Conservation (phyloP, 2,113 vertebrate genomes). For the Cololabis saira region DNA sequence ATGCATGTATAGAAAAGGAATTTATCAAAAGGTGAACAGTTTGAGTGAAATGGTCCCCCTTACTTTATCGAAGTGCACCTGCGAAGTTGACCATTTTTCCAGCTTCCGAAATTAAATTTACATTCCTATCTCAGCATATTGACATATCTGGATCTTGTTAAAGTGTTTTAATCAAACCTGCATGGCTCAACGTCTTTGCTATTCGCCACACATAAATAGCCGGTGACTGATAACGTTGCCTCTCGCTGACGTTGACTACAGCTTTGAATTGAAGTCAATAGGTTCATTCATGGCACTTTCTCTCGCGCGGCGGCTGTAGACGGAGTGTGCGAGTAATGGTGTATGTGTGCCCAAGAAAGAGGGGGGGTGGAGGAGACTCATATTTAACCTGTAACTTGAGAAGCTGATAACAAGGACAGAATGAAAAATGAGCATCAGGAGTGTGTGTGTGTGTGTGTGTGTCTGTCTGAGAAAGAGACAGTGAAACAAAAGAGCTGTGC, state of each 20-base stretch:
- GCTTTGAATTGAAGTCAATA: constrained; percentile 52
- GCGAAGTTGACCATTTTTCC: background rate
- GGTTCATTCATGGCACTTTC: constrained; percentile 56
- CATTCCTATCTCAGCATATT: background rate
- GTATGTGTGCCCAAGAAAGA: background rate
- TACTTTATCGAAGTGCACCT: background rate
- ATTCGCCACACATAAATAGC: background rate
- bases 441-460: constrained; percentile 21
- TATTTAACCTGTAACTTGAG: constrained; percentile 83
- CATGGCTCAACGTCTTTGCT: background rate
- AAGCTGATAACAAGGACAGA: constrained; percentile 78
- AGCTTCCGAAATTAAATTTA: background rate
- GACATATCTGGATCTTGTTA: background rate
- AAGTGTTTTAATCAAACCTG: background rate
- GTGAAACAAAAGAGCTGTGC: constrained; percentile 42
- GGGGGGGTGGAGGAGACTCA: constrained; percentile 52
- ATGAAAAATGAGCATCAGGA: constrained; percentile 50
- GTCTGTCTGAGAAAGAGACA: constrained; percentile 20
- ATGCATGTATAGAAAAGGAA: no score
- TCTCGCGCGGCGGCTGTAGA: constrained; percentile 29
- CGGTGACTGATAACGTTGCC: constrained; percentile 28
- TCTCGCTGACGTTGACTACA: constrained; percentile 26
- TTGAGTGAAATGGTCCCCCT: background rate
- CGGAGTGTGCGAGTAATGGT: constrained; percentile 10
- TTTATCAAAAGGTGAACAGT: no score